phyloP scores from a whole-genome alignment of 2,113 vertebrate genomes.

The Catharus minimus region DNA sequence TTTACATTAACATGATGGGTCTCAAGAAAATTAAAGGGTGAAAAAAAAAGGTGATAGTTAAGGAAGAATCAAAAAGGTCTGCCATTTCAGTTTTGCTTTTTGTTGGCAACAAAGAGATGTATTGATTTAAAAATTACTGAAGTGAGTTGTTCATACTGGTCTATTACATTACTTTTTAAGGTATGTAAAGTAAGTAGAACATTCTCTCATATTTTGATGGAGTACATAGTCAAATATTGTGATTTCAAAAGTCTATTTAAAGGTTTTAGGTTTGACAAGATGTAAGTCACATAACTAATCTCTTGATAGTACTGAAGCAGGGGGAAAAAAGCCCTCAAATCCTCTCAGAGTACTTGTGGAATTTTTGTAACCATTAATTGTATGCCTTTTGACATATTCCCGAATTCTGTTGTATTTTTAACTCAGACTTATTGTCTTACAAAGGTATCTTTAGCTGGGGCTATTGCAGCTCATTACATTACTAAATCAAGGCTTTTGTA shows the following conservation, averaged over 20 bases:
- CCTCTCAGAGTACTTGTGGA: not conserved
- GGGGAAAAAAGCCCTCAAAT: not conserved
- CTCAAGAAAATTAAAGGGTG: not conserved
- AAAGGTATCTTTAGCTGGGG: not conserved
- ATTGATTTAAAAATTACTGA: not conserved
- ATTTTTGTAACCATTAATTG: conserved; percentile 25
- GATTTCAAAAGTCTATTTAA: conserved; percentile 28
- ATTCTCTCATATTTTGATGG: conserved; percentile 12
- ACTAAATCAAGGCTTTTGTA: not conserved
- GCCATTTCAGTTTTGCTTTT: not conserved
- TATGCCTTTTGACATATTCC: conserved; percentile 6
- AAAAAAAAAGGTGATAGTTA: not conserved
- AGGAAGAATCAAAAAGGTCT: not conserved
- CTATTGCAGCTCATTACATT: not conserved
- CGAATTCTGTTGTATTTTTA: conserved; percentile 5
- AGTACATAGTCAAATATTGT: conserved; percentile 44
- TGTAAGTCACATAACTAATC: conserved; percentile 3
- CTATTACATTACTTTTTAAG: not conserved
- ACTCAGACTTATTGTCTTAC: not conserved
- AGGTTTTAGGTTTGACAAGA: conserved; percentile 35
- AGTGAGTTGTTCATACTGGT: not conserved
- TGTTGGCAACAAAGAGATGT: not conserved
- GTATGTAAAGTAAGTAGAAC: not conserved
- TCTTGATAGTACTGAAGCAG: not conserved
- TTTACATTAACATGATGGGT: not conserved